Evolutionary conservation across 2,113 vertebrate species (phyloP).

Genomic region (Catharus fuscescens): DNA sequence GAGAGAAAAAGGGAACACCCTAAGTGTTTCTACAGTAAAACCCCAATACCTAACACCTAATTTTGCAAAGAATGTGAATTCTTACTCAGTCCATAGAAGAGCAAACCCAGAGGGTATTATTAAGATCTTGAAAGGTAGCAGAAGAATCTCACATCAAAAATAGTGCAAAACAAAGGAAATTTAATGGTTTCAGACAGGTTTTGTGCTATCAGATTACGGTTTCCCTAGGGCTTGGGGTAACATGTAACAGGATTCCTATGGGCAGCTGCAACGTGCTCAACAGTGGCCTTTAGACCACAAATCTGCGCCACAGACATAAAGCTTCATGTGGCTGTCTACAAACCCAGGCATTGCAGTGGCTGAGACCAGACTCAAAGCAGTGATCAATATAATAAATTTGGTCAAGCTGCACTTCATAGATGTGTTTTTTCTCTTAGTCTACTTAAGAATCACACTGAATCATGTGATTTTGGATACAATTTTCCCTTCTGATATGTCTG

Average conservation of each 20-base stretch:
- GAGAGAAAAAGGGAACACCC: not conserved
- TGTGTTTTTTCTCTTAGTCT: not conserved
- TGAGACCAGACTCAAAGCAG: not conserved
- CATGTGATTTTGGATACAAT: not conserved
- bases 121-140: not conserved
- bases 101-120: rapidly evolving
- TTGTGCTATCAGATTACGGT: not conserved
- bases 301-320: not conserved
- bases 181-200: not conserved
- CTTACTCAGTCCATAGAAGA: not conserved
- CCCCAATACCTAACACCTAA: rapidly evolving
- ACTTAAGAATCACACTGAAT: not conserved
- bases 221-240: rapidly evolving
- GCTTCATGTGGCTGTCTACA: not conserved
- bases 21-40: not conserved
- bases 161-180: not conserved
- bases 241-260: rapidly evolving
- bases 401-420: not conserved
- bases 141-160: not conserved
- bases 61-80: not conserved
- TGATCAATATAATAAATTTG: not conserved
- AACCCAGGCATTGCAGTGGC: rapidly evolving
- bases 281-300: not conserved
- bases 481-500: not conserved
- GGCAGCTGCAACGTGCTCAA: not conserved